Evolutionary conservation across 1,140 invertebrate genomes (phyloP), one percentile per base, ranked within the genome.

Genomic region (Trachymyrmex septentrionalis): DNA sequence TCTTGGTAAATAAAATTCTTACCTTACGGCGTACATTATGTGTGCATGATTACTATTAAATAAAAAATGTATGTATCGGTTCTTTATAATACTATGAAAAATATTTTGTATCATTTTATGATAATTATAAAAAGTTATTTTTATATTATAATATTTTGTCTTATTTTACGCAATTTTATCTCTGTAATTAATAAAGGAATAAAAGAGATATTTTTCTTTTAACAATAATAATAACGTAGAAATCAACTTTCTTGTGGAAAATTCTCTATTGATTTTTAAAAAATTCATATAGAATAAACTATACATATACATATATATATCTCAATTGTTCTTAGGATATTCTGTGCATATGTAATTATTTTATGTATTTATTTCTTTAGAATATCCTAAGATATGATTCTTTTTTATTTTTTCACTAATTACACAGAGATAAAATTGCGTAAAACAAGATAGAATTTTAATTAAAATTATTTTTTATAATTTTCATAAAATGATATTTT

Each of bases 21-120:
- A 5, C 9, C 7, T 53, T n/a, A 34, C 50, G 3, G 1, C 3
- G 1, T 57, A 57, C 21, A 38, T 59, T 16, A 10, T 38, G n/a
- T 48, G 1, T 64, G 9, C 12, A 16, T 30, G 48, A 66, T 77
- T 77, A 64, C 48, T 77, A 34, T 73, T 57, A 9, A 6, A 57
- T 7, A 16, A 61, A 44, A 61, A 19, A 16, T 7, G 6, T n/a
- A 16, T 24, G 9, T 44, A 21, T 57, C 16, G 1, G 3, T 16
- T 59, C 30, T 59, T 10, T 59, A 6, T 38, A 19, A 53, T 3
- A 53, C 1, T 50, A 50, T 44, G 9, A 19, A 72, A 27, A 30
- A 64, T 19, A 10, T 64, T 64, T 24, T 64, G 30, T 19, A 2
- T 64, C 19, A 64, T 19, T 64, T 30, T 34, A 30, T 21, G 55